Evolutionary conservation across 2,888 invertebrate species (phyloP).

Genomic region (Dynastes maya): DNA sequence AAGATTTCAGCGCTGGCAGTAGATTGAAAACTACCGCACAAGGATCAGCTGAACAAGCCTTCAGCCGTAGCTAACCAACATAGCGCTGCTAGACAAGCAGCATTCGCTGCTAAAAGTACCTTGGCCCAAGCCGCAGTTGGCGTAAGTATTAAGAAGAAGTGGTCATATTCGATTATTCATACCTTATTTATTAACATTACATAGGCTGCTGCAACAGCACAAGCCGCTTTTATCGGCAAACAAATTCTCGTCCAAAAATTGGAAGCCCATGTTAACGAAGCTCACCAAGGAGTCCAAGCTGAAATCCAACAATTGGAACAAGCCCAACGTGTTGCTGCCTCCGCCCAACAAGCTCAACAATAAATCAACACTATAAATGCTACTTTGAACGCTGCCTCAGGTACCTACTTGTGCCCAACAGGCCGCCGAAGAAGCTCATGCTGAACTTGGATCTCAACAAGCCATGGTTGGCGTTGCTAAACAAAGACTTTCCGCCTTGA

Average conservation of each 20-base stretch:
- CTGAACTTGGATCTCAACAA: slow-evolving; percentile 81
- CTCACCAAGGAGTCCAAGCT: slow-evolving; percentile 79
- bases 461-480: slow-evolving; percentile 85
- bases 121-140: slow-evolving; percentile 80
- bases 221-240: slow-evolving; percentile 79
- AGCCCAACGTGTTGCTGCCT: slow-evolving; percentile 80
- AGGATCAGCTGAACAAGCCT: slow-evolving; percentile 80
- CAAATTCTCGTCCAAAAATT: slow-evolving; percentile 73
- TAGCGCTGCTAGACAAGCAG: slow-evolving; percentile 80
- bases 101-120: slow-evolving; percentile 80
- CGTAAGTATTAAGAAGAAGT: slow-evolving; percentile 55
- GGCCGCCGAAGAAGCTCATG: slow-evolving; percentile 82
- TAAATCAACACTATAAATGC: slow-evolving; percentile 82
- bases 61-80: slow-evolving; percentile 78
- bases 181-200: slow-evolving; percentile 2
- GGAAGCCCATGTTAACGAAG: slow-evolving; percentile 82
- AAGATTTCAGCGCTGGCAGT: slow-evolving; percentile 77
- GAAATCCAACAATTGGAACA: slow-evolving; percentile 83
- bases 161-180: not conserved
- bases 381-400: slow-evolving; percentile 84
- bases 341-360: slow-evolving; percentile 76
- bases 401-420: slow-evolving; percentile 83
- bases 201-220: slow-evolving; percentile 79
- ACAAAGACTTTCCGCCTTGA: slow-evolving; percentile 77
- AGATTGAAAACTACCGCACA: slow-evolving; percentile 77